These are phyloP conservation scores for Coreoperca whiteheadi DNA, from an alignment of 2,113 vertebrate species.

Conservation along the genomic window DNA sequence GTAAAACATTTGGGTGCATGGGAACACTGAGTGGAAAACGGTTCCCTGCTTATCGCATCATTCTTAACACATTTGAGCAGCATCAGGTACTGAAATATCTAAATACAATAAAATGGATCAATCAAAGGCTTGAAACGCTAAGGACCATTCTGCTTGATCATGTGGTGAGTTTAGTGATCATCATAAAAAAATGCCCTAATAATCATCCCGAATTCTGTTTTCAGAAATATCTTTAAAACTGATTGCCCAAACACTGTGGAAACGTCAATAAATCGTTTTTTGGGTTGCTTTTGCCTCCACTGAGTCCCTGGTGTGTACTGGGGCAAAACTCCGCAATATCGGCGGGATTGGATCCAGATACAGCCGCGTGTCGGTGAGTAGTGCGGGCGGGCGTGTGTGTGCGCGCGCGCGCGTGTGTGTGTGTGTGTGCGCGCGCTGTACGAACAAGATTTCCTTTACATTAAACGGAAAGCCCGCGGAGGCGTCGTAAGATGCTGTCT, in stretches of 20 bases:
- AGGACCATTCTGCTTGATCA: neutral
- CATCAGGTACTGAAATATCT: neutral
- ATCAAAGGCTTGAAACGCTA: neutral
- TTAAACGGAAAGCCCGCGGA: slow-evolving; percentile 25
- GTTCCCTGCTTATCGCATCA: slow-evolving; percentile 10
- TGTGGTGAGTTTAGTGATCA: neutral
- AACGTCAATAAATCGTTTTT: neutral
- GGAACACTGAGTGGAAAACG: slow-evolving; percentile 21
- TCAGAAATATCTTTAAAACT: neutral
- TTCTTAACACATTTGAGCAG: slow-evolving; percentile 1
- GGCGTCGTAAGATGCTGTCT: neutral
- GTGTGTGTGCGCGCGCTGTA: neutral
- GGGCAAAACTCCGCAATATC: neutral
- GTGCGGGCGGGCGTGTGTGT: neutral
- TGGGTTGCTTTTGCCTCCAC: neutral
- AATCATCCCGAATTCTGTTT: neutral
- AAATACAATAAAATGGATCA: neutral
- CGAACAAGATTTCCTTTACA: neutral
- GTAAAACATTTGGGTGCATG: slow-evolving; percentile 42
- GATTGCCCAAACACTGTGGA: neutral
- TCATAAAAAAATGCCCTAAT: neutral
- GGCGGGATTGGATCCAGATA: slow-evolving; percentile 29
- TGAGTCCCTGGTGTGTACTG: neutral
- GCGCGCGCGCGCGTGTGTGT: neutral
- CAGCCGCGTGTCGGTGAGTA: neutral